Base-by-base conservation (phyloP, 1,140 invertebrate genomes). In the Coelopa frigida region DNA sequence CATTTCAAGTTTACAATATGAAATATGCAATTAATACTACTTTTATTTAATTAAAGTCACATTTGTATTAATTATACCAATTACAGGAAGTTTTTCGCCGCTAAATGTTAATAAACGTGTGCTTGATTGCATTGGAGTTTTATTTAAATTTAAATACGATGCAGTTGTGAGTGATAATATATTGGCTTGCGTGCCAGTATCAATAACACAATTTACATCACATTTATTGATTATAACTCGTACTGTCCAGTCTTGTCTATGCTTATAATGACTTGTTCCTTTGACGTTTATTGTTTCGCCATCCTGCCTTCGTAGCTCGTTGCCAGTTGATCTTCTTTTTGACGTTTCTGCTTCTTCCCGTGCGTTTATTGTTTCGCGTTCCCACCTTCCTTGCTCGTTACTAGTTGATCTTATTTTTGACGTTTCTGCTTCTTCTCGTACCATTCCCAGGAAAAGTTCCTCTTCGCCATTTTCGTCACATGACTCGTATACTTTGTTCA, bases 101-200 rank as follows among this genome's bases (percentile, higher is more conserved):
- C 40, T 36, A 39, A 50, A 52, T 29, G 48, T 44, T 14, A 21
- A 48, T 41, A 37, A 22, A 7, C 43, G 40, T 33, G 38, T 31
- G 29, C 23, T 35, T 24, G 38, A 20, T 49, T 12, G 12, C 22
- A 18, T 27, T 40, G n/a, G 37, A 8, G 26, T 38, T 15, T 36
- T 27, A 17, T 36, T 44, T 32, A 46, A 17, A 41, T 50, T 48
- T 45, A 51, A 15, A 32, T 46, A 21, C 23, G 15, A 36, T 27
- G 49, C 44, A 43, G 23, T 41, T 27, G 47, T 38, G 31, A 48
- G 46, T 44, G 54, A 47, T 33, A 57, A 41, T 10, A 55, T 44
- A 48, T 53, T 57, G 8, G 46, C 47, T 36, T 50, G 37, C 15
- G 51, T 49, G 10, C 56, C 50, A 5, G 52, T 53, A 41, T 57